Conservation (phyloP, 2,797 vertebrate species). For the Otus scops region DNA sequence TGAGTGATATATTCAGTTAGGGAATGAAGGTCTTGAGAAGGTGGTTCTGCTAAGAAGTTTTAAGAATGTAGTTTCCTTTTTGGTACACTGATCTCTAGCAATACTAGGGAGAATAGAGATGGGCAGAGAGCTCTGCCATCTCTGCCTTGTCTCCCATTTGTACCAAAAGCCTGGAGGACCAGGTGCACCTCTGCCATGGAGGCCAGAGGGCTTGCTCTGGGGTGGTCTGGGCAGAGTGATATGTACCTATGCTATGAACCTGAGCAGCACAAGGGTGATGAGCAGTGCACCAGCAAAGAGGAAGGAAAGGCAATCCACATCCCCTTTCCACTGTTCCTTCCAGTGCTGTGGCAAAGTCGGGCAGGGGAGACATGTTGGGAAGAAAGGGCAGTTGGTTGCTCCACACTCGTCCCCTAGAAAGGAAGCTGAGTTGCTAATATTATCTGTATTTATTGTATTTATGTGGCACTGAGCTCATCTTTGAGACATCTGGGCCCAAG, state of each 20-base stretch:
- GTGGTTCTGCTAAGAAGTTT: not conserved
- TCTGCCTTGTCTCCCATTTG: not conserved
- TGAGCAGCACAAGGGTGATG: not conserved
- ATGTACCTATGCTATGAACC: accelerated
- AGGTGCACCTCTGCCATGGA: not conserved
- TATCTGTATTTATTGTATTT: slow-evolving; percentile 57
- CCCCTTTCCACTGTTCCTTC: not conserved
- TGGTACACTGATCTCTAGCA: not conserved
- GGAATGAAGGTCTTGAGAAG: not conserved
- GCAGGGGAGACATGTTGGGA: not conserved
- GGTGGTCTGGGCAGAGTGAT: not conserved
- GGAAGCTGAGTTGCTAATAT: slow-evolving; percentile 38
- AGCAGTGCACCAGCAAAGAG: not conserved
- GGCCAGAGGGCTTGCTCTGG: not conserved
- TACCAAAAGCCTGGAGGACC: not conserved
- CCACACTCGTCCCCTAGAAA: not conserved
- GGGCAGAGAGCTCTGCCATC: not conserved
- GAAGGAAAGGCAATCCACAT: not conserved
- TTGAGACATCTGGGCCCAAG: slow-evolving; percentile 50
- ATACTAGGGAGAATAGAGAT: not conserved
- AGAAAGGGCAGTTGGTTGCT: not conserved
- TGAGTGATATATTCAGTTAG: not conserved
- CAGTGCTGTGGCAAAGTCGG: not conserved
- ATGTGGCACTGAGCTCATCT: slow-evolving; percentile 61
- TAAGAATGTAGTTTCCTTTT: not conserved